phyloP scores from a whole-genome alignment of 2,113 vertebrate species.

The Eonycteris spelaea region DNA sequence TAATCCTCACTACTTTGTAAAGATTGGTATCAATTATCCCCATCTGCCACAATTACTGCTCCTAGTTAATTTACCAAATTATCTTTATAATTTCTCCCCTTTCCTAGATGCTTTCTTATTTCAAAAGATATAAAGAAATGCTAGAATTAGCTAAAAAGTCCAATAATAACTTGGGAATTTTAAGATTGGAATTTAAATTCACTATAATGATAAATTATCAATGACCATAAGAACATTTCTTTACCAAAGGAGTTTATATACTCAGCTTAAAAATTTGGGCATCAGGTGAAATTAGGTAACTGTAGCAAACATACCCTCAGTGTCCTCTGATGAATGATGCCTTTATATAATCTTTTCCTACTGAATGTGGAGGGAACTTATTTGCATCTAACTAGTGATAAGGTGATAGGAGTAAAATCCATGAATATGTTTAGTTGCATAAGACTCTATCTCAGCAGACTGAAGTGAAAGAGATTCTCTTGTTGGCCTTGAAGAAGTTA shows the following conservation, averaged over 20 bases:
- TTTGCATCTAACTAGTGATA: background rate
- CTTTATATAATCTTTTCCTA: background rate
- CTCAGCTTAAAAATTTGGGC: background rate
- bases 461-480: background rate
- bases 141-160: background rate
- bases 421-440: background rate
- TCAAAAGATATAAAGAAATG: background rate
- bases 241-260: background rate
- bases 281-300: background rate
- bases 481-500: background rate
- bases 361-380: background rate
- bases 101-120: conserved; percentile 38
- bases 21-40: background rate
- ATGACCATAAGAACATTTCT: background rate
- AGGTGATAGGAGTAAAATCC: background rate
- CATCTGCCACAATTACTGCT: background rate
- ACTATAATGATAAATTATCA: background rate
- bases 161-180: background rate
- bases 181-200: background rate
- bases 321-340: background rate
- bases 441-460: background rate
- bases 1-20: background rate
- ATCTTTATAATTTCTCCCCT: background rate
- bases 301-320: background rate
- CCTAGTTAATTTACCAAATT: background rate